A percentile compares a stretch with the other conserved stretches of the same genome.
phyloP scores from a whole-genome alignment of 2,888 invertebrate genomes.

The Ecdyonurus torrentis region DNA sequence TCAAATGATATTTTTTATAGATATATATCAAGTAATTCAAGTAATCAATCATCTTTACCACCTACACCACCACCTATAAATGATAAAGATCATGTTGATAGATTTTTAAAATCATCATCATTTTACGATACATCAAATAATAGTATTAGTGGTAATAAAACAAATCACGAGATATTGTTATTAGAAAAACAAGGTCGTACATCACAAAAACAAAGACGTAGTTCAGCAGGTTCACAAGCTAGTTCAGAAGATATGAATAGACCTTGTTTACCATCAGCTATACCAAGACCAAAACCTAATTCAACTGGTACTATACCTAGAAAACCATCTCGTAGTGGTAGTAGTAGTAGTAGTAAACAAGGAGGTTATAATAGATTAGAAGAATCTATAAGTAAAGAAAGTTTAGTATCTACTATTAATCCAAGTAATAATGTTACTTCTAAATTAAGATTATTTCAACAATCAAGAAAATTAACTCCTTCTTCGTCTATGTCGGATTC shows the following conservation, averaged over 20 bases:
- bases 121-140: not conserved
- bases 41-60: not conserved
- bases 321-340: not conserved
- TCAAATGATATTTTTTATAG: not conserved
- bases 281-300: not conserved
- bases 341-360: too few species aligned
- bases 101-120: not conserved
- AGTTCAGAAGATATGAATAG: not conserved
- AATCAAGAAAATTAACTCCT: not conserved
- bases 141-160: too few species aligned
- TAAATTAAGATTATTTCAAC: not conserved
- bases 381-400: not conserved
- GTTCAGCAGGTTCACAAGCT: not conserved
- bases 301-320: not conserved
- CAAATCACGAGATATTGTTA: not conserved
- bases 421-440: not conserved
- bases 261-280: not conserved
- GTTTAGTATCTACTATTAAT: not conserved
- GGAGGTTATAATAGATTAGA: not conserved
- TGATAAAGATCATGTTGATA: not conserved
- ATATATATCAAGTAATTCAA: not conserved
- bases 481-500: not conserved
- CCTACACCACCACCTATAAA: not conserved
- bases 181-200: not conserved
- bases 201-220: constrained; percentile 1